Percentiles rank a stretch among this genome's conserved stretches.
phyloP scores from a whole-genome alignment of 2,113 vertebrate genomes.

The Mystacornis crossleyi region DNA sequence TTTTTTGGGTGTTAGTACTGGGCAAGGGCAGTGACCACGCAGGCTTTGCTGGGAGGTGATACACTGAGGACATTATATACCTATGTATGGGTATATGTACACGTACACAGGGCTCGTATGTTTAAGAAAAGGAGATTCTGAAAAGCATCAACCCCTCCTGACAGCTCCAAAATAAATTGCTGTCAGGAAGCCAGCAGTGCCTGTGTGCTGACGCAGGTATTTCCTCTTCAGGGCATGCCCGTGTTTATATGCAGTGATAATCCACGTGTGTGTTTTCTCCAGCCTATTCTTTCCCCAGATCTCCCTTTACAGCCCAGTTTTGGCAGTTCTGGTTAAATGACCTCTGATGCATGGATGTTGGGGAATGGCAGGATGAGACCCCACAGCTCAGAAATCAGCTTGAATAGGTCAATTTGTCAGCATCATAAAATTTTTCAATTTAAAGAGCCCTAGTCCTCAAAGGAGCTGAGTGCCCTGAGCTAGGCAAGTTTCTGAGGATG shows the following conservation, averaged over 20 bases:
- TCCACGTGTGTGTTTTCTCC: neutral
- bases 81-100: accelerated
- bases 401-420: neutral
- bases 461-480: neutral
- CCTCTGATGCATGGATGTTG: accelerated
- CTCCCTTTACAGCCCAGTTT: neutral
- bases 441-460: neutral
- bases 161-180: neutral
- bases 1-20: neutral
- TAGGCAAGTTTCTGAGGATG: neutral
- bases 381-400: neutral
- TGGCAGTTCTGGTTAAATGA: neutral
- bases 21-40: accelerated
- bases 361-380: neutral
- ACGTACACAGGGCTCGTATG: accelerated
- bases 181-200: neutral
- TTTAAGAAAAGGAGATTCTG: neutral
- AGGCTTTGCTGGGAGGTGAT: neutral
- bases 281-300: neutral
- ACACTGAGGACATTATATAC: accelerated
- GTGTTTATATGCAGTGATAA: neutral
- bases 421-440: neutral
- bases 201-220: neutral
- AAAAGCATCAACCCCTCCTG: neutral
- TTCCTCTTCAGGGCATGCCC: accelerated